A percentile compares a stretch with the other conserved stretches of the same genome.
Evolutionary conservation across 2,797 vertebrate species (phyloP).

Genomic region (Neopelma chrysocephalum): DNA sequence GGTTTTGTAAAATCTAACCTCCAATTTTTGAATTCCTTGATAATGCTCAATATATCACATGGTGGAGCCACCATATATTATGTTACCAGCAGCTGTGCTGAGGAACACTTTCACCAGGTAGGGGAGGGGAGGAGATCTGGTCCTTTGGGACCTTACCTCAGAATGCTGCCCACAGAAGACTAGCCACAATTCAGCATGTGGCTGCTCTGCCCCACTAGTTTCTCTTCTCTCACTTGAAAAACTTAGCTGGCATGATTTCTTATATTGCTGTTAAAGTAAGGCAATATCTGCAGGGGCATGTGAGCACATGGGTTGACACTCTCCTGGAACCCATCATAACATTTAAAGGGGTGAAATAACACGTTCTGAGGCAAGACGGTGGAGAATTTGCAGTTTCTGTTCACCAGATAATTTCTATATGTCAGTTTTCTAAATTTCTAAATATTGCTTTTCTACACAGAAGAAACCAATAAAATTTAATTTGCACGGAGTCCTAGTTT

Average conservation of each 20-base stretch:
- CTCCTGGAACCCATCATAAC: neutral
- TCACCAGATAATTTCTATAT: neutral
- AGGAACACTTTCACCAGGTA: neutral
- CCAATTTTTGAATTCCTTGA: neutral
- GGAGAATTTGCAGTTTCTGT: neutral
- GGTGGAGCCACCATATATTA: neutral
- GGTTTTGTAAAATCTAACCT: neutral
- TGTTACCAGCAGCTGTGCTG: neutral
- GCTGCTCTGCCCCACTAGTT: neutral
- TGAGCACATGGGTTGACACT: neutral
- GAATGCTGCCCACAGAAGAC: neutral
- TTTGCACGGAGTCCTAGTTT: neutral
- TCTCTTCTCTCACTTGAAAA: neutral
- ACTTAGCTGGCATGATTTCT: accelerated
- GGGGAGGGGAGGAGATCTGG: neutral
- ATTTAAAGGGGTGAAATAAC: neutral
- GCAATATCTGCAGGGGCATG: neutral
- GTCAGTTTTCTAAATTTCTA: neutral
- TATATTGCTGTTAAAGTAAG: neutral
- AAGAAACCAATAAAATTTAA: neutral
- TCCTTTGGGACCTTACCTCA: neutral
- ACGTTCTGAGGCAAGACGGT: neutral
- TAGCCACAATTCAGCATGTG: neutral
- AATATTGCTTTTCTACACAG: neutral
- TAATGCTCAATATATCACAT: neutral